These are phyloP conservation scores for Meghimatium bilineatum DNA, from an alignment of 2,888 invertebrate species.

Conservation along the genomic window DNA sequence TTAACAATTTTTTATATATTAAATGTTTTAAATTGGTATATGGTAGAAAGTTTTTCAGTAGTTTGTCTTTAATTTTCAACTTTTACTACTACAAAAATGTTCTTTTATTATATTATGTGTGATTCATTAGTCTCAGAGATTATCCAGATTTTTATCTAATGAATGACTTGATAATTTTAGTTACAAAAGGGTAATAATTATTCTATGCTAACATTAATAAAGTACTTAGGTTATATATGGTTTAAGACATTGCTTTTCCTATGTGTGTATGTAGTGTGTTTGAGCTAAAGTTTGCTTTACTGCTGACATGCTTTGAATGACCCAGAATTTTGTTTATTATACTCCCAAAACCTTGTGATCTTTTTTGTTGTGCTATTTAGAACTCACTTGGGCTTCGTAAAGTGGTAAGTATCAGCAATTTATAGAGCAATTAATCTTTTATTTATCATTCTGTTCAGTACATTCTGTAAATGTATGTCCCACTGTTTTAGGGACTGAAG, in stretches of 20 bases:
- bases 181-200: background rate
- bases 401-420: slow-evolving; percentile 30
- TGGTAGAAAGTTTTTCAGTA: too few species aligned
- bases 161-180: background rate
- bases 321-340: background rate
- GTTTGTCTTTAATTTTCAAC: too few species aligned
- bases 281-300: background rate
- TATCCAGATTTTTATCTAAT: too few species aligned
- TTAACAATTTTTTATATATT: too few species aligned
- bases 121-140: too few species aligned
- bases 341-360: background rate
- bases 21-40: too few species aligned
- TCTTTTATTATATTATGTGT: too few species aligned
- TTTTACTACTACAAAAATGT: too few species aligned
- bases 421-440: background rate
- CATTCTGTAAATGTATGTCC: background rate
- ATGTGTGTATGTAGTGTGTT: background rate
- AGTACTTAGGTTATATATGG: background rate
- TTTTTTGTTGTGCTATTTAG: slow-evolving; percentile 30
- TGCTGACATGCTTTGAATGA: background rate
- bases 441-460: background rate
- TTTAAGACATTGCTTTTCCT: background rate
- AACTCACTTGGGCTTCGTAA: slow-evolving; percentile 34
- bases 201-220: background rate
- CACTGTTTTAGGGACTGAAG: background rate